A percentile compares a stretch with the other conserved stretches of the same genome.
phyloP scores from a whole-genome alignment of 1,140 invertebrate species.

The Cydia pomonella region DNA sequence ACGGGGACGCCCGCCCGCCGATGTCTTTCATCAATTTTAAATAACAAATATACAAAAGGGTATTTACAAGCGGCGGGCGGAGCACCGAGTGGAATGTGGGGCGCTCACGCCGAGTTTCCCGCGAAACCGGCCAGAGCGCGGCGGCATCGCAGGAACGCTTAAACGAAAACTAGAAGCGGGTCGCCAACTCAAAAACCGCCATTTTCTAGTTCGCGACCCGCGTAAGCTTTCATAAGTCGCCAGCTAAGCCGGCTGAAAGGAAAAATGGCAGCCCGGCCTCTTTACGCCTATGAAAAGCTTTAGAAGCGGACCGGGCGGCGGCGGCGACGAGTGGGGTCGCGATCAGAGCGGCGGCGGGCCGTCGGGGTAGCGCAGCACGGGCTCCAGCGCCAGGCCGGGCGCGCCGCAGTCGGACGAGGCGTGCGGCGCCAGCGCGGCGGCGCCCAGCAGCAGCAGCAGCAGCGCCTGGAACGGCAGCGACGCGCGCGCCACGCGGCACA shows the following conservation, averaged over 20 bases:
- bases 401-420: slow-evolving; percentile 90
- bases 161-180: slow-evolving; percentile 31
- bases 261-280: slow-evolving; percentile 7
- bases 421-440: slow-evolving; percentile 92
- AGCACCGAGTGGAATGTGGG: slow-evolving; percentile 49
- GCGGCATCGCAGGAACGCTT: slow-evolving; percentile 40
- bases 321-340: not conserved
- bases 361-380: slow-evolving; percentile 92
- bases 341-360: slow-evolving; percentile 92
- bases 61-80: slow-evolving; percentile 56
- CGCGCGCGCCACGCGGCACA: slow-evolving; percentile 92
- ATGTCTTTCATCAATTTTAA: slow-evolving; percentile 42
- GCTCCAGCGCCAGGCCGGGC: slow-evolving; percentile 91
- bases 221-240: not conserved
- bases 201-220: not conserved
- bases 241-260: slow-evolving; percentile 35
- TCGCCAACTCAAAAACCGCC: not conserved
- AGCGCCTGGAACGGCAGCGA: slow-evolving; percentile 95
- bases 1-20: slow-evolving; percentile 47
- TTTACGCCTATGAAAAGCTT: not conserved
- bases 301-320: not conserved
- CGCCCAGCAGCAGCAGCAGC: slow-evolving; percentile 92
- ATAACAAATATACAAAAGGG: slow-evolving; percentile 74
- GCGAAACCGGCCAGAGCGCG: slow-evolving; percentile 50
- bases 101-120: slow-evolving; percentile 52